Evolutionary conservation across 2,113 vertebrate species (phyloP).

Genomic region (Bettongia penicillata): DNA sequence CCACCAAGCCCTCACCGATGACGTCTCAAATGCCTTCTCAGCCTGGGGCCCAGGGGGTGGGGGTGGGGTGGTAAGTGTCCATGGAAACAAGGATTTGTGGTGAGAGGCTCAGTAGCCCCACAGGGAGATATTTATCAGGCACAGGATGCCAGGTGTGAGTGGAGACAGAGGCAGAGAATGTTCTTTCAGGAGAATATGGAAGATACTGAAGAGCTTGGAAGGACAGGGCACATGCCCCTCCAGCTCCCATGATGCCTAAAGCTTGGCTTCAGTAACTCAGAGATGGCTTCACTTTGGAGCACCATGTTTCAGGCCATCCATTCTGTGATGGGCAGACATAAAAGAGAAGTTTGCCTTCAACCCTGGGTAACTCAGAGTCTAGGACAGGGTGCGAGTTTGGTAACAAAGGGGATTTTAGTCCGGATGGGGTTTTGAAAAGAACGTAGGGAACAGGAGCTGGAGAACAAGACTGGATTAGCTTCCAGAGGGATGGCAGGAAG

Average conservation of each 20-base stretch:
- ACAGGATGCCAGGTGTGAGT: not conserved
- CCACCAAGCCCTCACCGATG: not conserved
- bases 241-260: not conserved
- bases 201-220: not conserved
- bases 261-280: not conserved
- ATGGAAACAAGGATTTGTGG: not conserved
- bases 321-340: not conserved
- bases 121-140: not conserved
- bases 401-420: not conserved
- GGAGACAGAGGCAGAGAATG: not conserved
- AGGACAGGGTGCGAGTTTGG: not conserved
- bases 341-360: not conserved
- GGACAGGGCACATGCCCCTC: not conserved
- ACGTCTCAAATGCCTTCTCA: not conserved
- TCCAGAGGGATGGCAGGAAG: not conserved
- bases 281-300: not conserved
- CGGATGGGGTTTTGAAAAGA: not conserved
- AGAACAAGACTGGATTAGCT: not conserved
- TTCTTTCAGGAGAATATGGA: not conserved
- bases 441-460: not conserved
- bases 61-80: not conserved
- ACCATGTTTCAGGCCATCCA: not conserved
- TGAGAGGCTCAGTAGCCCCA: not conserved
- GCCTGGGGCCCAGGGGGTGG: not conserved
- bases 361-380: not conserved